These are phyloP conservation scores for Agrypnus murinus DNA, from an alignment of 2,888 invertebrate genomes.

Conservation along the genomic window DNA sequence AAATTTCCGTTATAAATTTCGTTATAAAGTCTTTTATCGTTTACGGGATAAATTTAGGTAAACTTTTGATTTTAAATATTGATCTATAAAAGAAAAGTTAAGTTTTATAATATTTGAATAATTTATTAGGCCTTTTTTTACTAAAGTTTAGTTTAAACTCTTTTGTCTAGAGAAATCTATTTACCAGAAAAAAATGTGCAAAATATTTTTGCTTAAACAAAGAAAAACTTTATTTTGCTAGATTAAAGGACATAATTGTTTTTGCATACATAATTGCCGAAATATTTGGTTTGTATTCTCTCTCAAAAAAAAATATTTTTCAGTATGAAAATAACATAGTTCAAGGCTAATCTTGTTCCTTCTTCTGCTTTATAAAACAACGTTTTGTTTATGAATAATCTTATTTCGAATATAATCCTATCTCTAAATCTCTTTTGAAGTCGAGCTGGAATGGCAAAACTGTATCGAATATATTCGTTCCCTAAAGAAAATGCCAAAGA, in stretches of 20 bases:
- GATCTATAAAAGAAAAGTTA: neutral
- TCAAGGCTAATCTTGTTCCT: neutral
- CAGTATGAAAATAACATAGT: no score
- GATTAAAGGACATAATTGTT: no score
- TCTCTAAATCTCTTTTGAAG: neutral
- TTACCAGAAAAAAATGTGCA: no score
- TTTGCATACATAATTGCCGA: slow-evolving; percentile 14
- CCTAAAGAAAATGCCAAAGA: neutral
- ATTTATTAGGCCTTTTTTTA: no score
- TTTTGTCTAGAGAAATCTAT: no score
- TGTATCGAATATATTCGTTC: neutral
- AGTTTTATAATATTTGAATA: no score
- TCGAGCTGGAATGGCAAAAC: neutral
- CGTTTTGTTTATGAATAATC: neutral
- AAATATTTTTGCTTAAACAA: no score
- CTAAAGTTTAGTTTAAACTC: no score
- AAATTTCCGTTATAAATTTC: slow-evolving; percentile 26
- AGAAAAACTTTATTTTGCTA: no score
- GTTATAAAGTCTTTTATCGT: slow-evolving; percentile 22
- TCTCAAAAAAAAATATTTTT: no score
- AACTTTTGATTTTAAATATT: slow-evolving; percentile 27
- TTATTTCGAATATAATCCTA: slow-evolving; percentile 9
- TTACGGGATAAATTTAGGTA: slow-evolving; percentile 19
- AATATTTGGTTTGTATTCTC: slow-evolving; percentile 17
- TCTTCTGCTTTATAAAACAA: no score